Evolutionary conservation across 1,140 invertebrate genomes (phyloP).

Genomic region (Pectinophora gossypiella): DNA sequence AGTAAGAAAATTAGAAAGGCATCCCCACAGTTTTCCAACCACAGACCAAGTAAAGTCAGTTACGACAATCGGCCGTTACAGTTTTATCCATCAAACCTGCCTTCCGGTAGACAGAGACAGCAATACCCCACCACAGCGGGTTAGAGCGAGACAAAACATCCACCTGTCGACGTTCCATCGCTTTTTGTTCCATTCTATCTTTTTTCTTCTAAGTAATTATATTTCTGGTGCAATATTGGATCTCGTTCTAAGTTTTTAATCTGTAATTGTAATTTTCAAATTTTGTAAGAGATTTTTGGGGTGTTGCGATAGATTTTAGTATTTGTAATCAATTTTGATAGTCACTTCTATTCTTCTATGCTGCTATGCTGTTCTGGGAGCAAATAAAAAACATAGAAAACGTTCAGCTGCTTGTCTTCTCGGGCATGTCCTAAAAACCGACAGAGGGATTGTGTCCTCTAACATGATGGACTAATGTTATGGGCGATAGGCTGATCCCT

Average conservation of each 20-base stretch:
- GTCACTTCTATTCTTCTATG: no score
- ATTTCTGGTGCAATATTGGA: constrained; percentile 46
- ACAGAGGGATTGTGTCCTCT: no score
- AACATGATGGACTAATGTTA: no score
- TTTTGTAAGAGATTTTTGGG: no score
- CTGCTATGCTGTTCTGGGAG: no score
- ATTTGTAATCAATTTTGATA: no score
- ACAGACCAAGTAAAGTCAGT: constrained; percentile 52
- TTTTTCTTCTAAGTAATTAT: constrained; percentile 51
- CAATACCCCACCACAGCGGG: constrained; percentile 5
- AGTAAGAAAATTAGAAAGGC: no score
- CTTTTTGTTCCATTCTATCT: constrained; percentile 43
- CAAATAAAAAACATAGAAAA: no score
- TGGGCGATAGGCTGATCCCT: no score
- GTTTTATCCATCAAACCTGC: constrained; percentile 43
- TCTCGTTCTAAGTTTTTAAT: neutral
- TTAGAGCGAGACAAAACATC: constrained; percentile 30
- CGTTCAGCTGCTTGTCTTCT: no score
- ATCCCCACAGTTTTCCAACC: constrained; percentile 44
- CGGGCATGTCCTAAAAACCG: no score
- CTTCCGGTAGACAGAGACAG: constrained; percentile 50
- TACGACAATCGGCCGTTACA: constrained; percentile 63
- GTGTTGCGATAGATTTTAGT: no score
- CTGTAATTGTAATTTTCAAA: neutral
- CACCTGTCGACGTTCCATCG: constrained; percentile 48